phyloP scores from a whole-genome alignment of 2,797 vertebrate species.

The Apogon talboti region DNA sequence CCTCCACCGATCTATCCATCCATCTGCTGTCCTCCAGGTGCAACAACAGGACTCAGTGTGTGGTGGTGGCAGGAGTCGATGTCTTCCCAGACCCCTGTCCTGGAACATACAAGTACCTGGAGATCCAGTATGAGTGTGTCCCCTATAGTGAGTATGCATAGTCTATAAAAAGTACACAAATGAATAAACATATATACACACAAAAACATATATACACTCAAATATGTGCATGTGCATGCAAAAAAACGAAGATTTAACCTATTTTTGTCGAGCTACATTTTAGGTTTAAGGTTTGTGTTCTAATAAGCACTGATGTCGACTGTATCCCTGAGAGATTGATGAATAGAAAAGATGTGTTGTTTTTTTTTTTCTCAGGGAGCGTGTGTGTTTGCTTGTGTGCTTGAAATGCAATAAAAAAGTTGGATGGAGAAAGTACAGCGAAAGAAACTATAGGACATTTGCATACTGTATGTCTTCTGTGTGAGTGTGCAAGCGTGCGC shows the following conservation, averaged over 20 bases:
- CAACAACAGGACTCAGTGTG: slow-evolving; percentile 94
- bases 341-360: slow-evolving; percentile 35
- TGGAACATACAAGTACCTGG: slow-evolving; percentile 95
- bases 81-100: slow-evolving; percentile 95
- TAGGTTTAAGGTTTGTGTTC: slow-evolving; percentile 37
- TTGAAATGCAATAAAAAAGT: slow-evolving; percentile 28
- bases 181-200: slow-evolving; percentile 19
- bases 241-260: slow-evolving; percentile 42
- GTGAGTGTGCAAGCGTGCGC: slow-evolving; percentile 20
- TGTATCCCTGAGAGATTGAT: slow-evolving; percentile 54
- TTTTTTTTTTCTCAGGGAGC: slow-evolving; percentile 71
- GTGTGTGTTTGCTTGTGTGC: slow-evolving; percentile 28
- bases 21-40: slow-evolving; percentile 82
- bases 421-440: slow-evolving; percentile 41
- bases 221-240: slow-evolving; percentile 31
- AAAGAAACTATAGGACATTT: slow-evolving; percentile 49
- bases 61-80: slow-evolving; percentile 93
- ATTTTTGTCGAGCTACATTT: slow-evolving; percentile 39
- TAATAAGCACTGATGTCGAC: slow-evolving; percentile 52
- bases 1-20: too few relatives aligned
- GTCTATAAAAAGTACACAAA: slow-evolving; percentile 4
- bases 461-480: slow-evolving; percentile 51
- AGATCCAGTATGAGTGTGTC: slow-evolving; percentile 96
- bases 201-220: slow-evolving; percentile 27
- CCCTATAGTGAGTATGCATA: slow-evolving; percentile 92